Evolutionary conservation across 1,140 invertebrate genomes (phyloP).

Genomic region (Heterodera carotae): DNA sequence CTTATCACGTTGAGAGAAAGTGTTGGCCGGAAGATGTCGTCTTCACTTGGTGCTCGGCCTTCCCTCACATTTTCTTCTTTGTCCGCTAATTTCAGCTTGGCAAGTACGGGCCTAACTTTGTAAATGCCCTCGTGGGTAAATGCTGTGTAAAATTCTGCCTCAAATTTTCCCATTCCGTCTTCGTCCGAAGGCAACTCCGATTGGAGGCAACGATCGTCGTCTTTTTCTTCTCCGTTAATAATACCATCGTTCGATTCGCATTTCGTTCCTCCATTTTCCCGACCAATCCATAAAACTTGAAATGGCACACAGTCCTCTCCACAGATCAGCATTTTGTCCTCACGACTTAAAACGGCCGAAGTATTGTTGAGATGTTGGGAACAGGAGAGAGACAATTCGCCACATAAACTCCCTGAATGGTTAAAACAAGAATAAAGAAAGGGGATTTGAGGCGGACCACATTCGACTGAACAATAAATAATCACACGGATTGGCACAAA

Average conservation of each 20-base stretch:
- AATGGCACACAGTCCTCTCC: conserved; percentile 47
- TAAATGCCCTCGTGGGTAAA: conserved; percentile 58
- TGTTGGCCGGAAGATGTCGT: conserved; percentile 55
- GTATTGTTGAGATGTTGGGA: conserved; percentile 60
- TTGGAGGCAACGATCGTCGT: background rate
- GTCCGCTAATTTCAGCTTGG: background rate
- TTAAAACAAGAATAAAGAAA: conserved; percentile 14
- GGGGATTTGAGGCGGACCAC: background rate
- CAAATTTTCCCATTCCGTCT: conserved; percentile 18
- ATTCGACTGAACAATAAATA: conserved; percentile 23
- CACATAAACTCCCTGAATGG: conserved; percentile 36
- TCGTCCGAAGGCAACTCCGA: background rate
- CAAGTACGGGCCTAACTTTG: conserved; percentile 53
- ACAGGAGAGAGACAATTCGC: conserved; percentile 55
- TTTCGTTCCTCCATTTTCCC: background rate
- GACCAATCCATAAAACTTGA: conserved; percentile 18
- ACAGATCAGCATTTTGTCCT: conserved; percentile 47
- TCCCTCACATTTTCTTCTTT: background rate
- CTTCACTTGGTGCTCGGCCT: conserved; percentile 32
- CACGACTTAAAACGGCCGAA: conserved; percentile 35
- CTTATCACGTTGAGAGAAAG: conserved; percentile 50
- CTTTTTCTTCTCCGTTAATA: background rate
- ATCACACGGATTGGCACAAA: conserved; percentile 32
- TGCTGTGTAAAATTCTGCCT: conserved; percentile 47
- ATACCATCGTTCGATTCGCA: conserved; percentile 5